Evolutionary conservation across 2,888 invertebrate genomes (phyloP).

Genomic region (Erannis defoliaria): DNA sequence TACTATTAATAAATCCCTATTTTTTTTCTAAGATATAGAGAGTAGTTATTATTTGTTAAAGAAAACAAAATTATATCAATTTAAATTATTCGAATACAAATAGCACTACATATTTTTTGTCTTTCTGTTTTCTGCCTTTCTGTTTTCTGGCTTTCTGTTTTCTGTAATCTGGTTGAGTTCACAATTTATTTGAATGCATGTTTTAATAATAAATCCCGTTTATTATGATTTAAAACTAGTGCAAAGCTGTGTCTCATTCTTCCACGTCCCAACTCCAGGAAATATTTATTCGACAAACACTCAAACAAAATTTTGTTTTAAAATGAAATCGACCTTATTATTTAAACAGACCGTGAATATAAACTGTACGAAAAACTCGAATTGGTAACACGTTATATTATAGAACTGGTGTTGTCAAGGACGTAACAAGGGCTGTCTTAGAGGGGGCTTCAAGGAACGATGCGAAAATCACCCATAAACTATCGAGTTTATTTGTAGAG

Average conservation of each 20-base stretch:
- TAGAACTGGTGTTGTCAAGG: conserved; percentile 46
- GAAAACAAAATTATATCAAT: too few relatives aligned
- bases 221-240: conserved; percentile 34
- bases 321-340: conserved; percentile 63
- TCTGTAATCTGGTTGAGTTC: conserved; percentile 3
- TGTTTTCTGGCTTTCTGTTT: too few relatives aligned
- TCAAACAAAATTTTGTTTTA: conserved; percentile 60
- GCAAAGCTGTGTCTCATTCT: conserved; percentile 34
- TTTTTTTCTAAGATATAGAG: too few relatives aligned
- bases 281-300: conserved; percentile 51
- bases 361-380: conserved; percentile 69
- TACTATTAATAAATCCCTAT: too few relatives aligned
- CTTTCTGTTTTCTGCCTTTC: too few relatives aligned
- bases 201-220: conserved; percentile 22
- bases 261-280: conserved; percentile 33
- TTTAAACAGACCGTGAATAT: conserved; percentile 59
- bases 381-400: conserved; percentile 53
- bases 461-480: too few relatives aligned
- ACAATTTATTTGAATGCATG: conserved; percentile 14
- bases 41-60: too few relatives aligned
- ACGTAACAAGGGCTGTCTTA: conserved; percentile 6
- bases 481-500: too few relatives aligned
- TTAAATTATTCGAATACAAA: too few relatives aligned
- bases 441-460: neutral
- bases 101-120: too few relatives aligned